Conservation (phyloP, 2,888 invertebrate genomes). For the Meganola albula region DNA sequence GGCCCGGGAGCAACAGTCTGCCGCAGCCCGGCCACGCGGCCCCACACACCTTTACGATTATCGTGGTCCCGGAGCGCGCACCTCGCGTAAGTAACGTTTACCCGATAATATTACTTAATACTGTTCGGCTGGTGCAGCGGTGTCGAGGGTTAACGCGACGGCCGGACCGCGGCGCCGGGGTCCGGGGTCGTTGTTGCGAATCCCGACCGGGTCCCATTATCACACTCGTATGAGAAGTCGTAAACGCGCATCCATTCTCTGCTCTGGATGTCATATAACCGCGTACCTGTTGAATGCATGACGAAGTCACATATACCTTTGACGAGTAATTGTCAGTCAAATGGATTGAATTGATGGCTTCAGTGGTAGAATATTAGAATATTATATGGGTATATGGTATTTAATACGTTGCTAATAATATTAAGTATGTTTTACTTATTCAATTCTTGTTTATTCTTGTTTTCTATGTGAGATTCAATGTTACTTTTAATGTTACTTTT, state of each 20-base stretch:
- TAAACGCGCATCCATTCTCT: constrained; percentile 36
- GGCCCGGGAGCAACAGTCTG: constrained; percentile 77
- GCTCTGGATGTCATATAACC: constrained; percentile 45
- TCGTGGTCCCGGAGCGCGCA: constrained; percentile 44
- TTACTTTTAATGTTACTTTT: too few relatives aligned
- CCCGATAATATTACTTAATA: constrained; percentile 45
- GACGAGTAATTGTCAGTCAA: constrained; percentile 23
- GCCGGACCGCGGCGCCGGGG: constrained; percentile 11
- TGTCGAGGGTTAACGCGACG: constrained; percentile 15
- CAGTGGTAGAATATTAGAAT: too few relatives aligned
- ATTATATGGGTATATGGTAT: too few relatives aligned
- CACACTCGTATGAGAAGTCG: constrained; percentile 26
- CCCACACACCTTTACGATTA: constrained; percentile 55
- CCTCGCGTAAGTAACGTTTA: constrained; percentile 63
- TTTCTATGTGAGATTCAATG: too few relatives aligned
- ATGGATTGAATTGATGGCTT: constrained; percentile 27
- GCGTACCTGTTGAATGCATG: constrained; percentile 66
- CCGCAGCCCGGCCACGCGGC: constrained; percentile 75
- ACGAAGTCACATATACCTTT: constrained; percentile 33
- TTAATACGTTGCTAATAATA: too few relatives aligned
- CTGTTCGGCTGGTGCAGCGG: constrained; percentile 26
- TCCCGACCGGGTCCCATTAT: constrained; percentile 17
- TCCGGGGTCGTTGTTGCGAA: constrained; percentile 10
- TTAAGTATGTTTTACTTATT: too few relatives aligned
- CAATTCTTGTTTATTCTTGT: too few relatives aligned